Evolutionary conservation across 2,888 invertebrate genomes (phyloP).

Genomic region (Lasioglossum malachurum): DNA sequence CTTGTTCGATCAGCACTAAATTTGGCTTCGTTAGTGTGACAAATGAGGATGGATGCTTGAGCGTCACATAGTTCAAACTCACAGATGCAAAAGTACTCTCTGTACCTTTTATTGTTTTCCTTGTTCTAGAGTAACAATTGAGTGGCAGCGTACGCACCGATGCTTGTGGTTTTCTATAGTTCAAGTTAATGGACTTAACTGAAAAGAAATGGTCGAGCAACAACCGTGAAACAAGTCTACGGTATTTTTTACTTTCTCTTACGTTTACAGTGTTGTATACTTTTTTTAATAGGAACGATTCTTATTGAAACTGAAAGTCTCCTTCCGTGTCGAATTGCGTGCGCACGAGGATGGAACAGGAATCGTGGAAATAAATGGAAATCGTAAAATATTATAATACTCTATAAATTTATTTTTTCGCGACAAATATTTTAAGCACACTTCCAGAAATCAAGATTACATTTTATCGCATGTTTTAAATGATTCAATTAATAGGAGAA

Average conservation of each 20-base stretch:
- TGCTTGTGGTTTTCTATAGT: neutral
- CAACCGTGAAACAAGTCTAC: conserved; percentile 5
- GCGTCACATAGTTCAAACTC: too few relatives aligned
- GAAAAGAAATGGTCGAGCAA: neutral
- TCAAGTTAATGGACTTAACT: neutral
- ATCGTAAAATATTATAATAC: too few relatives aligned
- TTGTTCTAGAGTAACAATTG: neutral
- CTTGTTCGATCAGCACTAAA: neutral
- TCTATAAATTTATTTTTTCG: neutral
- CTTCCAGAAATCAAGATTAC: neutral
- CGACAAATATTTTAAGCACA: neutral
- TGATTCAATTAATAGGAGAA: neutral
- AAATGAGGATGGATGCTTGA: neutral
- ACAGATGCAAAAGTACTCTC: neutral
- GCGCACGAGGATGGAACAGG: too few relatives aligned
- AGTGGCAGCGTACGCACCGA: neutral
- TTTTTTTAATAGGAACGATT: neutral
- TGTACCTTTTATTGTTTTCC: neutral
- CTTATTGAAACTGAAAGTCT: neutral
- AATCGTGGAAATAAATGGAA: too few relatives aligned
- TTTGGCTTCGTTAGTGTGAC: neutral
- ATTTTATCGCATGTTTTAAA: neutral
- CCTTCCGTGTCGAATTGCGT: neutral
- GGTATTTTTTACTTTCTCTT: neutral
- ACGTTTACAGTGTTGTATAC: neutral